Base-by-base conservation (phyloP, 2,888 invertebrate genomes). In the Lypha dubia region DNA sequence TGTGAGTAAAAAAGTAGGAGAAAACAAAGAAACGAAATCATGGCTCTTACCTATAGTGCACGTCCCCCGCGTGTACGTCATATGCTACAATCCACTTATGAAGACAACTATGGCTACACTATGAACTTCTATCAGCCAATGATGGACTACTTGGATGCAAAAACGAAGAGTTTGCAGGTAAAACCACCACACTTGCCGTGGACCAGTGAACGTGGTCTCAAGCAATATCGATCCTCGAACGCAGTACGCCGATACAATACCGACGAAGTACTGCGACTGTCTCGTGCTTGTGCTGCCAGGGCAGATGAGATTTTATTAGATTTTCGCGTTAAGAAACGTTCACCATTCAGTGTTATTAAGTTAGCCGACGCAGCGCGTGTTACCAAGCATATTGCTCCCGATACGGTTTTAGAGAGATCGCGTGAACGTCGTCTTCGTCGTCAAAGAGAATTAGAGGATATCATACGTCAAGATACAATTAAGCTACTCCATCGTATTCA, bases 61-160 rank as follows among this genome's bases (percentile, higher is more conserved):
- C 90, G 91, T 86, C 89, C 90, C 74, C 89, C 90, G 74, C 91
- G 91, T 79, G 88, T 90, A 67, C 91, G 91, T 77, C 91, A 89
- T 81, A 87, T 88, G 83, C 88, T 87, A 51, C 86, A 87, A 84
- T 88, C 94, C 76, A 94, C 95, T 80, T 97, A 97, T 93, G 95
- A 96, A 90, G 95, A 95, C 92, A 97, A 97, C 93, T 97, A 97
- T 93, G 95, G 95, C 87, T 96, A 95, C 91, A 96, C 96, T 70
- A 96, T 96, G 89, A 96, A 96, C 93, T 96, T 94, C 92, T 97
- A 97, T 92, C 96, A 96, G 91, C 97, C 97, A 65, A 96, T 97
- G 96, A 95, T 97, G 89, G 96, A 97, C 92, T 96, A 96, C 90
- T 94, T 97, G 88, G 95, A 95, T 89, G 94, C 94, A 58, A 96